These are phyloP conservation scores for Trachelus troglodyta DNA, from an alignment of 2,888 invertebrate species.

Conservation along the genomic window DNA sequence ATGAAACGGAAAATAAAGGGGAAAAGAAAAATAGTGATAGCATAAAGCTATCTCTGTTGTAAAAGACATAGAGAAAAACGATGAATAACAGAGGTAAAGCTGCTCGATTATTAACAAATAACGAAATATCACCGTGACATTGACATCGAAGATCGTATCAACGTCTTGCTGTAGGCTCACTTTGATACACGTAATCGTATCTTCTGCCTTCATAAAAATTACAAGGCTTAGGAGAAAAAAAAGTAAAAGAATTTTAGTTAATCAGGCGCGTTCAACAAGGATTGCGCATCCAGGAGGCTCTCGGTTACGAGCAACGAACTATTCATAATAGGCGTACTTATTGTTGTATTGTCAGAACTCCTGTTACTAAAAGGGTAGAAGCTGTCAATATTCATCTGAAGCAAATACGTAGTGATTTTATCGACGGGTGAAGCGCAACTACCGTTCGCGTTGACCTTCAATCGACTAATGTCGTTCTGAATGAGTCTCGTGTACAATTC, in stretches of 20 bases:
- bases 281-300: slow-evolving; percentile 77
- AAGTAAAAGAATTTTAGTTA: slow-evolving; percentile 55
- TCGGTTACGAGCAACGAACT: slow-evolving; percentile 73
- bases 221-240: too few species aligned
- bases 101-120: too few species aligned
- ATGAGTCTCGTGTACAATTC: slow-evolving; percentile 69
- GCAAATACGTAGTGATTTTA: slow-evolving; percentile 51
- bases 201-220: too few species aligned
- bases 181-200: too few species aligned
- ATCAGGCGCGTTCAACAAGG: slow-evolving; percentile 77
- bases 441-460: slow-evolving; percentile 57
- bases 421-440: slow-evolving; percentile 43
- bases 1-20: too few species aligned
- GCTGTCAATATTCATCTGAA: slow-evolving; percentile 61
- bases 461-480: slow-evolving; percentile 67
- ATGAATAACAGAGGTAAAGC: too few species aligned
- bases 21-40: too few species aligned
- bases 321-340: slow-evolving; percentile 67
- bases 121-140: too few species aligned
- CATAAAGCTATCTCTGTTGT: background rate
- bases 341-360: slow-evolving; percentile 48
- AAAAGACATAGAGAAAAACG: background rate
- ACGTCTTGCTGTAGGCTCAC: too few species aligned
- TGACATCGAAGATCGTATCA: too few species aligned
- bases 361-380: slow-evolving; percentile 63